A percentile compares a stretch with the other conserved stretches of the same genome.
These are phyloP conservation scores for Gephyroberyx darwinii DNA, from an alignment of 2,797 vertebrate genomes.

Conservation along the genomic window DNA sequence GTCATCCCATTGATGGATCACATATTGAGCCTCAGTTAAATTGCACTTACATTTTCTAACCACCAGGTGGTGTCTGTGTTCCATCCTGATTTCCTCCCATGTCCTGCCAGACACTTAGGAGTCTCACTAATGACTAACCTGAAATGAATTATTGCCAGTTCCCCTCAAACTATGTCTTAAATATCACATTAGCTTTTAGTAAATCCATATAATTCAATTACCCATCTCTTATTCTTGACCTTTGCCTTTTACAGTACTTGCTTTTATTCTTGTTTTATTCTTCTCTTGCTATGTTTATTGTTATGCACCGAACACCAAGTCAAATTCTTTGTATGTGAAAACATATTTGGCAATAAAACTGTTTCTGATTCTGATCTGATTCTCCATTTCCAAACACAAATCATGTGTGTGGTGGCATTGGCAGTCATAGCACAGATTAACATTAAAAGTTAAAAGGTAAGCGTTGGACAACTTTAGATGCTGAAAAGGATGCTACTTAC, in stretches of 20 bases:
- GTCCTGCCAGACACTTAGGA: not conserved
- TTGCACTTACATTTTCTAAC: slow-evolving; percentile 49
- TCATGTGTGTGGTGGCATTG: not conserved
- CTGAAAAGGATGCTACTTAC: not conserved
- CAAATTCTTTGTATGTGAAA: too few species aligned
- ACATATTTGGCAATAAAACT: too few species aligned
- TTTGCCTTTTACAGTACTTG: too few species aligned
- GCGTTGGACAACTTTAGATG: not conserved
- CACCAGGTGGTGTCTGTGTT: slow-evolving; percentile 68
- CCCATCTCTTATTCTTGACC: too few species aligned
- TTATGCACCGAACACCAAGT: too few species aligned
- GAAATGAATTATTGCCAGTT: slow-evolving; percentile 46
- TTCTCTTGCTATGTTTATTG: too few species aligned
- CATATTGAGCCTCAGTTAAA: not conserved
- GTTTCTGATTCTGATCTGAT: too few species aligned
- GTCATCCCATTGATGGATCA: too few species aligned
- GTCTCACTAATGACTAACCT: slow-evolving; percentile 43
- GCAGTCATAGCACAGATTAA: slow-evolving; percentile 4
- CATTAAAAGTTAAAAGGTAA: not conserved
- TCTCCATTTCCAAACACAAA: not conserved
- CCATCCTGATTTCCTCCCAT: slow-evolving; percentile 4
- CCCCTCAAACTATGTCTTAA: slow-evolving; percentile 35
- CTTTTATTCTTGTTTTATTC: too few species aligned
- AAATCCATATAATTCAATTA: slow-evolving; percentile 30
- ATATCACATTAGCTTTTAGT: slow-evolving; percentile 38